These are phyloP conservation scores for Podarcis lilfordi DNA, from an alignment of 2,797 vertebrate species.

Conservation along the genomic window DNA sequence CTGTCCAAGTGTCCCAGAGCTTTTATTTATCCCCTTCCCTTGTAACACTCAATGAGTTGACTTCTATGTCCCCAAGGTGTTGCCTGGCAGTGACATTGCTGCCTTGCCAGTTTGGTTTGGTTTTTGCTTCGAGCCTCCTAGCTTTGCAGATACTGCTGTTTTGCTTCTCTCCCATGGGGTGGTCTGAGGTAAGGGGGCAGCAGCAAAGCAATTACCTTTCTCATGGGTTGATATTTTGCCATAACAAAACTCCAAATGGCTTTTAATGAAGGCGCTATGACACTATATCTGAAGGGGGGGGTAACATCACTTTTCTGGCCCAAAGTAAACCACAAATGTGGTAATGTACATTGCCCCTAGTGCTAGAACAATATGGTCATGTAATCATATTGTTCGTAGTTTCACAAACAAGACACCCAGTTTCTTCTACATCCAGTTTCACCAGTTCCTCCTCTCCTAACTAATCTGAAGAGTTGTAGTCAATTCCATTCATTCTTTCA, in stretches of 20 bases:
- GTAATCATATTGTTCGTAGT: neutral
- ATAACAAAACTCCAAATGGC: neutral
- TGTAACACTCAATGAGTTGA: no score
- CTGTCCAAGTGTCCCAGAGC: no score
- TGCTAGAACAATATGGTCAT: neutral
- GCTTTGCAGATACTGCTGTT: neutral
- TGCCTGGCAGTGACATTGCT: no score
- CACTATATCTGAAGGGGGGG: no score
- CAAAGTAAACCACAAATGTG: neutral
- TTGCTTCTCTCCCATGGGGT: neutral
- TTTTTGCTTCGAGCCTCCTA: neutral
- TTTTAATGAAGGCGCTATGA: neutral
- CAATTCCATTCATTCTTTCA: no score
- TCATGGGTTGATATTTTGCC: neutral
- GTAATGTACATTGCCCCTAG: neutral
- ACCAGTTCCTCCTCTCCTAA: neutral
- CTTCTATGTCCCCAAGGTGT: no score
- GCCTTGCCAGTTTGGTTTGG: no score
- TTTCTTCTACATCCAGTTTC: neutral
- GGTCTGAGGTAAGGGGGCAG: neutral
- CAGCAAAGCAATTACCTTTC: neutral
- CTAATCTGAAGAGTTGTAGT: neutral
- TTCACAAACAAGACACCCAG: neutral
- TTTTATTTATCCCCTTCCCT: no score
- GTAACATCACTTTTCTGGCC: neutral